Conservation (phyloP, 2,797 vertebrate genomes). For the Gambelia wislizenii region DNA sequence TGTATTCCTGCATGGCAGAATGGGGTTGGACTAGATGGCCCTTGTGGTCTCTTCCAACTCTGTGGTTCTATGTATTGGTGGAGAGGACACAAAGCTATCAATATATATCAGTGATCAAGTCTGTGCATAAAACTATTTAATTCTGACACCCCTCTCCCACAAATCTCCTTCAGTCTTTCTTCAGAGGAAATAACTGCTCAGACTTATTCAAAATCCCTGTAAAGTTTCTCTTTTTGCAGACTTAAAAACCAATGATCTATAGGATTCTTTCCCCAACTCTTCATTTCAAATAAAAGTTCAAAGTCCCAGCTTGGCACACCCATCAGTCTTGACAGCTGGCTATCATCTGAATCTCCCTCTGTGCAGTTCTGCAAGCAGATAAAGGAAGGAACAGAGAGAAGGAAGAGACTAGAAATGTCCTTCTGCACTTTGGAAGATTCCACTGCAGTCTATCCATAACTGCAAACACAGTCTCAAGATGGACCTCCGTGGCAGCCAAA, state of each 20-base stretch:
- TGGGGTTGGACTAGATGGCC: no score
- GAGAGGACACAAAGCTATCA: not conserved
- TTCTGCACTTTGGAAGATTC: not conserved
- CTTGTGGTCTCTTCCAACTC: no score
- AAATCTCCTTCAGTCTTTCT: not conserved
- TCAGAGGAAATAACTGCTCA: not conserved
- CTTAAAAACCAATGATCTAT: not conserved
- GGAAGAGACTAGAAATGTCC: not conserved
- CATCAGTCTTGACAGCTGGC: not conserved
- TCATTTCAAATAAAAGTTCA: slow-evolving; percentile 4
- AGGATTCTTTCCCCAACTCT: not conserved
- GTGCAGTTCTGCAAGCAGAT: not conserved
- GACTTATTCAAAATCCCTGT: not conserved
- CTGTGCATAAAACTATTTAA: not conserved
- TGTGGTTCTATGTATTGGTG: no score
- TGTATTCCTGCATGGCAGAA: no score
- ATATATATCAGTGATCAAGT: not conserved
- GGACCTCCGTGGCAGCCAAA: not conserved
- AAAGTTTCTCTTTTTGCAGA: not conserved
- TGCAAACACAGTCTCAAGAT: not conserved
- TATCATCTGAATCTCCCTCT: not conserved
- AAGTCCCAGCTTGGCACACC: slow-evolving; percentile 1
- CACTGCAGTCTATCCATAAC: not conserved
- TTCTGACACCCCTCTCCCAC: no score
- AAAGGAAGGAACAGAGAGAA: not conserved